Percentiles rank a stretch among this genome's conserved stretches.
These are phyloP conservation scores for Listrodromus nycthemerus DNA, from an alignment of 2,888 invertebrate species.

Conservation along the genomic window DNA sequence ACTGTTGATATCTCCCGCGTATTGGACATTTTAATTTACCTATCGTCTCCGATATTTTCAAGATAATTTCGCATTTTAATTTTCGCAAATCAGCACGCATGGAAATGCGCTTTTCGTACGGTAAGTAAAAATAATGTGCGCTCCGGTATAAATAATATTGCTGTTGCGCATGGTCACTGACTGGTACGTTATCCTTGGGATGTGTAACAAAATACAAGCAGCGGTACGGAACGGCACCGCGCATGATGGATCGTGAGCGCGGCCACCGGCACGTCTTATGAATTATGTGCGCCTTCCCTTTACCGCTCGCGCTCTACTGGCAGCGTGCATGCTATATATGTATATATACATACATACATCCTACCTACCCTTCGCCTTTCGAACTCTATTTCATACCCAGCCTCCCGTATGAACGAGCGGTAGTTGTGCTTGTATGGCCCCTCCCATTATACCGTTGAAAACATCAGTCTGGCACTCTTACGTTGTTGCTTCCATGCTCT, in stretches of 20 bases:
- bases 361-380: slow-evolving; percentile 22
- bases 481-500: not conserved
- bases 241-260: slow-evolving; percentile 44
- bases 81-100: not conserved
- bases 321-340: not conserved
- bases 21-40: too few species aligned
- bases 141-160: not conserved
- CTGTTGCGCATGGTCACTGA: slow-evolving; percentile 6
- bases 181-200: slow-evolving; percentile 13
- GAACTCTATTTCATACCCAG: slow-evolving; percentile 28
- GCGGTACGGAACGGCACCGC: slow-evolving; percentile 9
- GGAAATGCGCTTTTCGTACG: not conserved
- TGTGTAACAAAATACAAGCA: slow-evolving; percentile 39
- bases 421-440: slow-evolving; percentile 25
- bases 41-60: too few species aligned
- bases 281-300: slow-evolving; percentile 42
- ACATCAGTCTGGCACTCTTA: slow-evolving; percentile 29
- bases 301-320: slow-evolving; percentile 27
- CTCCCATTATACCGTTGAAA: slow-evolving; percentile 48
- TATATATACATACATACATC: not conserved
- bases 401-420: slow-evolving; percentile 28
- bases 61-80: not conserved
- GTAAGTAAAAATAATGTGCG: not conserved
- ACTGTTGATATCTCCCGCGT: too few species aligned
- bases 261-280: slow-evolving; percentile 43